Evolutionary conservation across 1,140 invertebrate genomes (phyloP), one percentile per base, ranked within the genome.

Genomic region (Mylabris phalerata): DNA sequence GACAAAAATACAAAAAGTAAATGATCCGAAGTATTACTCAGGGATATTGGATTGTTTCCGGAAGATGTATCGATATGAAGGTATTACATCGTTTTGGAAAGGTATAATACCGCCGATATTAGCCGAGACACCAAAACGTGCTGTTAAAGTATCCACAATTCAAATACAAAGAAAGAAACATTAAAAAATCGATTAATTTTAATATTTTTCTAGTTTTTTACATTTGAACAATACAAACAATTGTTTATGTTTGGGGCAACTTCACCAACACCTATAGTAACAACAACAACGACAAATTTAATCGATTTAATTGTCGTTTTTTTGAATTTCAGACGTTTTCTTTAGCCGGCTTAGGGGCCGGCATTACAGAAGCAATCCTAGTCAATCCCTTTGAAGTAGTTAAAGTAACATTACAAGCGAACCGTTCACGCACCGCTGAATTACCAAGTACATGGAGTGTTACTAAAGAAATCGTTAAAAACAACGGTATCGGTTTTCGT

Each of bases 351-450:
- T 75, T 95, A 3, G 85, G 84, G 46, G 88, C 92, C 42, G 94
- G 93, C 50, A 76, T 92, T 1, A 91, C 92, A 32, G 94, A 96
- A 77, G 92, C 86, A 10, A 81, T 95, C 59, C 77, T 95, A 48
- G 89, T 95, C 0, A 95, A 95, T 78, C 93, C 93, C 0, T 96
- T 96, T 77, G 93, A 96, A 82, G 90, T 95, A 40, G 90, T 96
- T 1, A 96, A 97, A 81, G 91, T 97, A 2, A 84, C 87, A 19
- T 76, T 90, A 42, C 88, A 90, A 74, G 83, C 88, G 5, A 87
- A 90, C 71, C 76, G 80, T 40, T 69, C 75, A 2, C 67, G 69
- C 71, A 73, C 60, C 62, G 73, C 54, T 64, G 77, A 86, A 64
- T 70, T 82, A 61, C 87, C 88, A 2, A 90, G 87, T 54, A 92